Evolutionary conservation across 1,140 invertebrate genomes (phyloP).

Genomic region (Brachionus angularis): DNA sequence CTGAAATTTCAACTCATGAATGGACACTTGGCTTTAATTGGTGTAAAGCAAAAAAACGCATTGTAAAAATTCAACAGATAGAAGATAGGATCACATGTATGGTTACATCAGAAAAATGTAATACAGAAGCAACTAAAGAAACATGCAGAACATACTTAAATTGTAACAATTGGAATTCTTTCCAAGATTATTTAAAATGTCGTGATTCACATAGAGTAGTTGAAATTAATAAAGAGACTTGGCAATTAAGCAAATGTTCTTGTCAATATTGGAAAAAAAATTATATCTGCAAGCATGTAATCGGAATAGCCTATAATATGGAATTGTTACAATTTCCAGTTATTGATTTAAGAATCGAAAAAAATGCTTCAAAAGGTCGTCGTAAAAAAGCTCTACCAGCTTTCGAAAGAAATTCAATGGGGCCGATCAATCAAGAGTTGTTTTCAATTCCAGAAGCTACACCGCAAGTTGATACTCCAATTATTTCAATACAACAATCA

Average conservation of each 20-base stretch:
- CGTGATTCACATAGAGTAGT: no score
- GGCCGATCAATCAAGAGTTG: slow-evolving; percentile 2
- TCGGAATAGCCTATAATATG: no score
- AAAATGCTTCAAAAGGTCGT: slow-evolving; percentile 18
- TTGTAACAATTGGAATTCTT: no score
- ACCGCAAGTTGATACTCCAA: slow-evolving; percentile 5
- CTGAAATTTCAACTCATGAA: background rate
- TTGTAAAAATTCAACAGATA: no score
- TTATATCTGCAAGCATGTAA: background rate
- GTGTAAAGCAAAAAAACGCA: background rate
- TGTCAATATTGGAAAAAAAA: slow-evolving; percentile 3
- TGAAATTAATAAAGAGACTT: background rate
- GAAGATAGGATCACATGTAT: no score
- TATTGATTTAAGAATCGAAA: background rate
- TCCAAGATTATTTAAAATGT: no score
- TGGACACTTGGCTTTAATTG: background rate
- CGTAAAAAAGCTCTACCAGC: background rate
- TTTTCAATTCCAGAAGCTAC: slow-evolving; percentile 4
- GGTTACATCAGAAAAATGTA: no score
- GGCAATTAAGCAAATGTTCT: slow-evolving; percentile 10
- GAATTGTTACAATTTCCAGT: background rate
- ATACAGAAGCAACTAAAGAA: no score
- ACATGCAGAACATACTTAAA: no score
- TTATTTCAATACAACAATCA: background rate
- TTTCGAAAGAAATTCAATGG: slow-evolving; percentile 3